Conservation (phyloP, 2,888 invertebrate genomes). For the Himalopsyche japonica region DNA sequence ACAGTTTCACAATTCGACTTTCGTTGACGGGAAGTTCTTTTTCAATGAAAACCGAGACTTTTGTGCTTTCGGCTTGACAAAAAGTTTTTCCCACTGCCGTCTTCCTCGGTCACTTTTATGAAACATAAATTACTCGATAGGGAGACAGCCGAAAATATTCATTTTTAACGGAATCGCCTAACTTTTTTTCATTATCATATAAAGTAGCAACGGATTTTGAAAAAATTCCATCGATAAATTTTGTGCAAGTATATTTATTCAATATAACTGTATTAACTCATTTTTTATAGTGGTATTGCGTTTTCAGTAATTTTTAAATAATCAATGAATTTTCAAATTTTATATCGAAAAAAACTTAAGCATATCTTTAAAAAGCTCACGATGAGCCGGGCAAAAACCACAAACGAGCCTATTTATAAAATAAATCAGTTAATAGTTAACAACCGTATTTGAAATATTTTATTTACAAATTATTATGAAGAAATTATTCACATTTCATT, state of each 20-base stretch:
- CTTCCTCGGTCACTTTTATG: constrained; percentile 11
- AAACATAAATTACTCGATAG: constrained; percentile 25
- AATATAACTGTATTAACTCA: background rate
- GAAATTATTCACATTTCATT: too few species aligned
- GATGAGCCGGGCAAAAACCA: too few species aligned
- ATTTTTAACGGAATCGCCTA: background rate
- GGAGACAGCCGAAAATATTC: background rate
- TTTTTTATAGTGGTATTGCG: too few species aligned
- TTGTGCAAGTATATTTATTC: background rate
- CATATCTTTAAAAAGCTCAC: too few species aligned
- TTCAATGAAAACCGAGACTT: constrained; percentile 22
- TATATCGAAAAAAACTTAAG: too few species aligned
- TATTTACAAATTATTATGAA: too few species aligned
- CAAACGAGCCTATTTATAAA: too few species aligned
- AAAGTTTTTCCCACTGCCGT: constrained; percentile 7
- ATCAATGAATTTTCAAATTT: too few species aligned
- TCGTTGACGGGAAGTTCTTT: background rate
- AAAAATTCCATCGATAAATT: background rate
- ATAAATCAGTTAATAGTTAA: too few species aligned
- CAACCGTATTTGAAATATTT: too few species aligned
- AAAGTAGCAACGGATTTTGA: background rate
- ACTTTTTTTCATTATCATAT: background rate
- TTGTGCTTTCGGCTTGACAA: constrained; percentile 19
- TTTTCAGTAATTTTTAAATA: too few species aligned
- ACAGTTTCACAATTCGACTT: constrained; percentile 13